Percentiles rank a stretch among this genome's conserved stretches.
Evolutionary conservation across 1,140 invertebrate genomes (phyloP).

Genomic region (Drosophila littoralis): DNA sequence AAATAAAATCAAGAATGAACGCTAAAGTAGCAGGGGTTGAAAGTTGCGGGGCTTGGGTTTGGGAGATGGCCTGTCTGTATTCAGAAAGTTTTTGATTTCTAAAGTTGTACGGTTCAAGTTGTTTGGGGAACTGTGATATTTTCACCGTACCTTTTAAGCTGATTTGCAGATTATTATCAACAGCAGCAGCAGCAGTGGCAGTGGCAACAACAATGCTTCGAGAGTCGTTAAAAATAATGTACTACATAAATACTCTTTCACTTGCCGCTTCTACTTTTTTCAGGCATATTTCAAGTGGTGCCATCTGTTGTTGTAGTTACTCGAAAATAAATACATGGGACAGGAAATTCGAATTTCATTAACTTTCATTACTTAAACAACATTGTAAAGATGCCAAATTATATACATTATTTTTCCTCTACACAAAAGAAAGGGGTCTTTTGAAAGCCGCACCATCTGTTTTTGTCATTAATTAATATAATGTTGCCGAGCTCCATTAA

Average conservation of each 20-base stretch:
- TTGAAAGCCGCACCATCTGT: not conserved
- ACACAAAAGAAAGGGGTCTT: not conserved
- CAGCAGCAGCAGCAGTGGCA: conserved; percentile 7
- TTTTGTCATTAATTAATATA: not conserved
- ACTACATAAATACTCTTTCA: conserved; percentile 26
- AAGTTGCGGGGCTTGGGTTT: not conserved
- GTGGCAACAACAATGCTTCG: conserved; percentile 15
- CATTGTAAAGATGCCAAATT: not conserved
- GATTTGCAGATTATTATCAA: conserved; percentile 72
- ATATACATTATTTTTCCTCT: not conserved
- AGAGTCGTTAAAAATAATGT: conserved; percentile 31
- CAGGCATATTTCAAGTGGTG: conserved; percentile 5
- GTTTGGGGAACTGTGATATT: conserved; percentile 47
- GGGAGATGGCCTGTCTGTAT: conserved; percentile 6
- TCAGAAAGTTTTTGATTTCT: conserved; percentile 65
- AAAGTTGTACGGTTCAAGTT: conserved; percentile 52
- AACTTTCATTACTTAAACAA: conserved; percentile 5
- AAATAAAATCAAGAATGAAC: conserved; percentile 16
- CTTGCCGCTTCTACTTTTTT: not conserved
- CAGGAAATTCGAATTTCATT: conserved; percentile 12
- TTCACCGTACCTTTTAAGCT: conserved; percentile 58
- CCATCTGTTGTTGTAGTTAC: conserved; percentile 16
- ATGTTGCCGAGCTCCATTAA: not conserved
- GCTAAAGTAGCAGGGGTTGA: not conserved
- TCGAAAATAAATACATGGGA: conserved; percentile 1